Conservation (phyloP, 2,797 vertebrate genomes). For the Liasis olivaceus region DNA sequence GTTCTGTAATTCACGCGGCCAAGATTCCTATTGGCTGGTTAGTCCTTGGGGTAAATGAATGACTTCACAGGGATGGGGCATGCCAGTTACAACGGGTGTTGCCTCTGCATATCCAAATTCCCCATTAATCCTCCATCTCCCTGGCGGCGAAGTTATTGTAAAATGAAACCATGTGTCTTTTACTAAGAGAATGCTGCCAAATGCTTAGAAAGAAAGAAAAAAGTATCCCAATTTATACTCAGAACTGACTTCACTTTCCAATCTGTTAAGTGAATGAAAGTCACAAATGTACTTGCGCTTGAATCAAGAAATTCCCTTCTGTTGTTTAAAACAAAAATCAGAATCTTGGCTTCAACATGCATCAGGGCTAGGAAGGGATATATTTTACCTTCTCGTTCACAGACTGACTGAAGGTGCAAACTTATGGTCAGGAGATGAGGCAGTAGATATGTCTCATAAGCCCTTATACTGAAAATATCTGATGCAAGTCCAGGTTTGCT, state of each 20-base stretch:
- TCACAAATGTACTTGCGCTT: fast-evolving
- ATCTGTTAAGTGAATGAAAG: not conserved
- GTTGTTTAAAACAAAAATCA: not conserved
- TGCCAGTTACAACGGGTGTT: fast-evolving
- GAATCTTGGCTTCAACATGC: not conserved
- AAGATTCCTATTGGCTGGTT: not conserved
- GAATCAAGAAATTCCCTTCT: not conserved
- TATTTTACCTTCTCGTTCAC: not conserved
- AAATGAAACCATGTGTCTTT: not conserved
- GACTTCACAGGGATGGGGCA: not conserved
- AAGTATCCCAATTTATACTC: not conserved
- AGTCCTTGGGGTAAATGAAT: not conserved
- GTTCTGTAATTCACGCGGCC: not conserved
- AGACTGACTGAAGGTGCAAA: not conserved
- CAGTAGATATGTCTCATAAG: not conserved
- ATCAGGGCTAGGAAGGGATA: not conserved
- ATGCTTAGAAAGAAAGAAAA: not conserved
- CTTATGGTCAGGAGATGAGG: not conserved
- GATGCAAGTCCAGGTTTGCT: not conserved
- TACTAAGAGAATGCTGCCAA: not conserved
- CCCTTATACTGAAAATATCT: too few relatives aligned
- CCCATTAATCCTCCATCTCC: not conserved
- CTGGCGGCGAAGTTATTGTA: not conserved
- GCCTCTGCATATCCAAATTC: fast-evolving
- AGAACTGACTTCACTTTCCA: fast-evolving